A percentile compares a stretch with the other conserved stretches of the same genome.
These are phyloP conservation scores for Heliconius aoede DNA, from an alignment of 2,888 invertebrate genomes.

Conservation along the genomic window DNA sequence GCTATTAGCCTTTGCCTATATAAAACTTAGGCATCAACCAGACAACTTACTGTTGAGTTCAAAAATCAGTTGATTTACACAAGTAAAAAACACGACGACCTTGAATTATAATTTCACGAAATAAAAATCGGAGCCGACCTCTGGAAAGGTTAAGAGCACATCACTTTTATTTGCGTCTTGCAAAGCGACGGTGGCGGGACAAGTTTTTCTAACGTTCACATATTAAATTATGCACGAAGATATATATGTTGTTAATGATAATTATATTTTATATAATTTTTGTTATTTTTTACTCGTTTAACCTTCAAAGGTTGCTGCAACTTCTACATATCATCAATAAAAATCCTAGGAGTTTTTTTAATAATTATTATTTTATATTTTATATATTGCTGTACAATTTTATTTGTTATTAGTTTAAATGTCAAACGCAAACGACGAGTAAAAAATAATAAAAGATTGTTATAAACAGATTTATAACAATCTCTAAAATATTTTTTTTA, in stretches of 20 bases:
- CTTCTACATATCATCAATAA: too few relatives aligned
- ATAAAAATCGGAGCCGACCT: slow-evolving; percentile 68
- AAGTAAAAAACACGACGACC: slow-evolving; percentile 61
- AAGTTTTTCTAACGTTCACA: slow-evolving; percentile 55
- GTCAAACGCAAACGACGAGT: background rate
- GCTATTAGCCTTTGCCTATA: background rate
- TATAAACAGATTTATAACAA: too few relatives aligned
- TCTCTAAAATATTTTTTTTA: too few relatives aligned
- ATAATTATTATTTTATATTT: too few relatives aligned
- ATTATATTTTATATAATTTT: slow-evolving; percentile 48
- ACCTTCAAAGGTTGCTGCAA: slow-evolving; percentile 42
- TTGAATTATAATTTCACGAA: slow-evolving; percentile 77
- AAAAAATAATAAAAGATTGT: too few relatives aligned
- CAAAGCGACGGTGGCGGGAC: slow-evolving; percentile 58
- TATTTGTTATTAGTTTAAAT: slow-evolving; percentile 35
- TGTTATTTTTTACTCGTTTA: slow-evolving; percentile 47
- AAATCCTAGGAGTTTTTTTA: too few relatives aligned
- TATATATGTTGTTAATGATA: slow-evolving; percentile 49
- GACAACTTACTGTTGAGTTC: slow-evolving; percentile 27
- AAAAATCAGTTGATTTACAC: slow-evolving; percentile 36
- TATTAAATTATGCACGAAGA: slow-evolving; percentile 50
- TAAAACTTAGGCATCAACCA: background rate
- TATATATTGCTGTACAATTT: slow-evolving; percentile 11
- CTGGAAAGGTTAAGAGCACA: slow-evolving; percentile 79
- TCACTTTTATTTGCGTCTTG: slow-evolving; percentile 74